These are phyloP conservation scores for Drosophila sechellia DNA, from an alignment of 1,140 invertebrate species.

Conservation along the genomic window DNA sequence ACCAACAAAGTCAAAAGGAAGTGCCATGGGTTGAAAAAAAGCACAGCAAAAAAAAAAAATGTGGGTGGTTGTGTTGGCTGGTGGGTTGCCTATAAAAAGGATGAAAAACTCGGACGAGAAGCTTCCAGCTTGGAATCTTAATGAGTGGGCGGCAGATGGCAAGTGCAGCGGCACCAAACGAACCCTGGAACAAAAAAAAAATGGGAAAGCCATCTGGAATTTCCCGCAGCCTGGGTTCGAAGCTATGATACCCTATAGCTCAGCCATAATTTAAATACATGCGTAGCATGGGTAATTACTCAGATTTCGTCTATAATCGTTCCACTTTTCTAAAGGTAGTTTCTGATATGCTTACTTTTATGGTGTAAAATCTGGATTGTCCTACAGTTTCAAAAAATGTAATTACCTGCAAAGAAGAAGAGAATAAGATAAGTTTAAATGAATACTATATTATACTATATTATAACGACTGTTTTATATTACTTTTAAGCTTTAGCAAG, in stretches of 20 bases:
- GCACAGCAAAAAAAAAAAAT: not conserved
- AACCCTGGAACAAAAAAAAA: conserved; percentile 21
- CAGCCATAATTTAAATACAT: no score
- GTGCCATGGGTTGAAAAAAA: conserved; percentile 16
- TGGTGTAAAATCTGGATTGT: no score
- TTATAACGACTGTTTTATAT: no score
- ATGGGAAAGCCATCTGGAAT: not conserved
- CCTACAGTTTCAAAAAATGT: not conserved
- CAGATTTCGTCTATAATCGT: no score
- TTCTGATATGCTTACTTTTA: not conserved
- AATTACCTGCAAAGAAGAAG: conserved; percentile 17
- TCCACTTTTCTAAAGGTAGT: not conserved
- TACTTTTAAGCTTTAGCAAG: no score
- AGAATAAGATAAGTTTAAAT: not conserved
- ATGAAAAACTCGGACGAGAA: not conserved
- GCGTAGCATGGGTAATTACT: no score
- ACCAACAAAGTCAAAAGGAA: conserved; percentile 38
- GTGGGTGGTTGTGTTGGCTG: no score
- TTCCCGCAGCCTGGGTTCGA: not conserved
- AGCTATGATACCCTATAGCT: not conserved
- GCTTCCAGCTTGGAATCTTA: conserved; percentile 41
- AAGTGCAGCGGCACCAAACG: conserved; percentile 14
- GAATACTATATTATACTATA: no score
- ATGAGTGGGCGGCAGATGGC: conserved; percentile 43
- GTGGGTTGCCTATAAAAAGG: not conserved